Evolutionary conservation across 2,113 vertebrate genomes (phyloP).

Genomic region (Cavia porcellus): DNA sequence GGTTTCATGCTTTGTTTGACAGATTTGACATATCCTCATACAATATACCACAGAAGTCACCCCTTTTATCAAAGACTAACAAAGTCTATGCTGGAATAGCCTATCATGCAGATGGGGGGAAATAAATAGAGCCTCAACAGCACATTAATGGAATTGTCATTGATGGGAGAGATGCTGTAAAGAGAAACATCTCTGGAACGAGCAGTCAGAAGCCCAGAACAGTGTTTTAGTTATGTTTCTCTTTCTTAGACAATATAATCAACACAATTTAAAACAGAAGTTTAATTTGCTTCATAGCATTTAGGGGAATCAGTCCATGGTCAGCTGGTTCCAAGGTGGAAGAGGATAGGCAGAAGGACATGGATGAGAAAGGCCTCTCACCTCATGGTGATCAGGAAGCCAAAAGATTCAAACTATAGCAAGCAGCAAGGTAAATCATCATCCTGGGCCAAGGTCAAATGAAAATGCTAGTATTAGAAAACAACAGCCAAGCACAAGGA

Average conservation of each 20-base stretch:
- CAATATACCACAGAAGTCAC: neutral
- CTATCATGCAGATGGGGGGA: neutral
- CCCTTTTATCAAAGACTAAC: neutral
- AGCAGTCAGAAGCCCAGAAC: neutral
- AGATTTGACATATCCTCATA: neutral
- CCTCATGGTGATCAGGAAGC: neutral
- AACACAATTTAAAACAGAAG: neutral
- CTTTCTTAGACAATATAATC: neutral
- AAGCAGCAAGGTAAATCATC: neutral
- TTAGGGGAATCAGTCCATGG: neutral
- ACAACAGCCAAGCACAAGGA: neutral
- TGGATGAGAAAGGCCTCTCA: neutral
- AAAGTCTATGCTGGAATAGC: neutral
- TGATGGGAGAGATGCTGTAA: neutral
- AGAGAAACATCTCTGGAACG: neutral
- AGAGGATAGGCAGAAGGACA: neutral
- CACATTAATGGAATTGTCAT: neutral
- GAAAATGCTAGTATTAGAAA: neutral
- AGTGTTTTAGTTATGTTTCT: neutral
- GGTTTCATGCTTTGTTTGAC: neutral
- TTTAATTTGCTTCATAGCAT: neutral
- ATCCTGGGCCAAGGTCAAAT: neutral
- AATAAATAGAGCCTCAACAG: neutral
- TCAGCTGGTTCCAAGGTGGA: neutral
- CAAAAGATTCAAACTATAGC: neutral